Base-by-base conservation (phyloP, 2,888 invertebrate genomes). In the Arrhopalites spinosus region DNA sequence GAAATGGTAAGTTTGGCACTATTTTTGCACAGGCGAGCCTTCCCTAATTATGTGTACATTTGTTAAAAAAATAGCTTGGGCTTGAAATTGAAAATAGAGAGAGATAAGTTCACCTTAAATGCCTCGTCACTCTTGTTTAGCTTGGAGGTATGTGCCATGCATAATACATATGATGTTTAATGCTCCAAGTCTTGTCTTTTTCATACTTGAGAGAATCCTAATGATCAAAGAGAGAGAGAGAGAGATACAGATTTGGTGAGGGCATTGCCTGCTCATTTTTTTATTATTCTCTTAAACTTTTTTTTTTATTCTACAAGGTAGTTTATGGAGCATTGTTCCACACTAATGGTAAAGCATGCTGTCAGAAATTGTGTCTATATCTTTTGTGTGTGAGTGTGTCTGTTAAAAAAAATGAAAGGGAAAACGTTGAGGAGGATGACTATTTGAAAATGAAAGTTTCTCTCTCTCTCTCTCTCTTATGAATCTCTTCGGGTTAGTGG, bases 401-500 rank as follows among this genome's bases (percentile, higher is more conserved):
- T 56, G 56, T 30, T 36, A 61, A 47, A n/a, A 64, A 63, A 63
- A 73, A 63, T 45, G 73, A 73, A 63, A 73, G 73, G 59, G 73
- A 73, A 73, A 64, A 63, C 47, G 70, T n/a, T 11, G 36, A 20
- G 45, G 15, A n/a, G 36, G n/a, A 68, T 47, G 64, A 27, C 36
- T 17, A 29, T 20, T 72, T 45, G 73, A 66, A 73, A 73, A 66
- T 36, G 66, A 66, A 66, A 66, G 73, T 66, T 53, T 66, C 73
- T 45, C 56, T 56, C 59, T 29, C 29, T 59, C 45, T 67, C 43
- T 20, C 61, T 36, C 45, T 45, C 53, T 36, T 45, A 53, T 70
- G 56, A 56, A 53, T 70, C 70, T 70, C 70, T 70, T 70, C 36
- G 61, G 74, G 74, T 74, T 67, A 67, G 74, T 74, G 74, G 74